Base-by-base conservation (phyloP, 2,797 vertebrate genomes). In the Mareca strepera region DNA sequence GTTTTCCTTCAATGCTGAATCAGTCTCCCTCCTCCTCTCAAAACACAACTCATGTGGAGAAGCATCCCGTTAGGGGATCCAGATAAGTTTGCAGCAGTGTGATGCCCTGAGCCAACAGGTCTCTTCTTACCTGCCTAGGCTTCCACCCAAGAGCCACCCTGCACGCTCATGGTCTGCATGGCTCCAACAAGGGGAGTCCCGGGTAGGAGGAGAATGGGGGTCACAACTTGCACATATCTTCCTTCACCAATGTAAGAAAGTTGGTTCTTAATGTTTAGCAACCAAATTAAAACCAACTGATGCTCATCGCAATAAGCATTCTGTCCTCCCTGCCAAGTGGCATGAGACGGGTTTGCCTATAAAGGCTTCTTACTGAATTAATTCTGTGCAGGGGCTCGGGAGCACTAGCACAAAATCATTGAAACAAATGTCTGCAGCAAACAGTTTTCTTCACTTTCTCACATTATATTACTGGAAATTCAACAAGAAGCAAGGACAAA, bases 391-490 rank as follows among this genome's bases (percentile, higher is more conserved):
- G 14, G 46, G 41, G 33, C 26, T 84, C 5, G 2, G 48, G 12
- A 74, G 13, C 18, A 37, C 23, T 86, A 76, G 79, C 21, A 60
- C 29, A 74, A 84, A 81, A 77, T 64, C 59, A 48, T 66, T 73
- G 44, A 37, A 88, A 79, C 25, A 55, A 86, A 37, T 11, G 7
- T 31, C 78, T 86, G 60, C 39, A 69, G 52, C 41, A 64, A 28
- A 62, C 29, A 69, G 26, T 43, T 88, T 80, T 80, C 50, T 90
- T 93, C 69, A 74, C 81, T 88, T 83, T 80, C 60, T 41, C 55
- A 73, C 64, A 33, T 72, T 80, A 6, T 63, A 26, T 88, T 86
- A 93, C 86, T 67, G 79, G 73, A 91, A 94, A 86, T 63, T 76
- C 55, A 90, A 80, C 63, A 82, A 55, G 50, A 85, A 41, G n/a